A percentile compares a stretch with the other conserved stretches of the same genome.
phyloP scores from a whole-genome alignment of 2,113 vertebrate species.

The Pseudopodoces humilis region DNA sequence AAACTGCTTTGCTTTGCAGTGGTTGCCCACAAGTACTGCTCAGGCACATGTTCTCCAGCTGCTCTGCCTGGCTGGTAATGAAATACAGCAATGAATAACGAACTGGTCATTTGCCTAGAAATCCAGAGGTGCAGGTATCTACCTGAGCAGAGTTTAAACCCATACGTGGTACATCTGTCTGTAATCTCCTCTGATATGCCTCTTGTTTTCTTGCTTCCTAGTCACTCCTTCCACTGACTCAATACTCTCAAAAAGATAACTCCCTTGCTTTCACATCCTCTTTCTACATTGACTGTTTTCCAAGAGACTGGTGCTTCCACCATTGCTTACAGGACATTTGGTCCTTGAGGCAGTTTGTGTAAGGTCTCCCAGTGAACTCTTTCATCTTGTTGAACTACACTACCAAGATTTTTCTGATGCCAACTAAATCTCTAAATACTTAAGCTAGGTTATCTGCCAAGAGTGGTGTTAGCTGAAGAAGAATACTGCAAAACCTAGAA shows the following conservation, averaged over 20 bases:
- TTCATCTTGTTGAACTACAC: neutral
- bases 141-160: neutral
- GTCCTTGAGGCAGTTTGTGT: neutral
- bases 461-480: neutral
- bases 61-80: neutral
- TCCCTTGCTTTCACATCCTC: neutral
- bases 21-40: neutral
- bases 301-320: neutral
- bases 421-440: neutral
- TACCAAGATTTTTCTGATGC: neutral
- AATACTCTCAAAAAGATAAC: neutral
- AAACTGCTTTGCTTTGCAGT: neutral
- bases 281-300: neutral
- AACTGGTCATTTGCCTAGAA: neutral
- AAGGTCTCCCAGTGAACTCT: neutral
- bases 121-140: neutral
- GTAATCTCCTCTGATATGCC: neutral
- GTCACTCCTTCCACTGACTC: neutral
- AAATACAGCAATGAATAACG: neutral
- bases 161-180: neutral
- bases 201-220: neutral
- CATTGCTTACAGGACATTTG: neutral
- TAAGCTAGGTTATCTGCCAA: neutral
- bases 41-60: neutral
- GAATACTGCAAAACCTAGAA: neutral